Evolutionary conservation across 2,888 invertebrate species (phyloP).

Genomic region (Pogonocherus hispidulus): DNA sequence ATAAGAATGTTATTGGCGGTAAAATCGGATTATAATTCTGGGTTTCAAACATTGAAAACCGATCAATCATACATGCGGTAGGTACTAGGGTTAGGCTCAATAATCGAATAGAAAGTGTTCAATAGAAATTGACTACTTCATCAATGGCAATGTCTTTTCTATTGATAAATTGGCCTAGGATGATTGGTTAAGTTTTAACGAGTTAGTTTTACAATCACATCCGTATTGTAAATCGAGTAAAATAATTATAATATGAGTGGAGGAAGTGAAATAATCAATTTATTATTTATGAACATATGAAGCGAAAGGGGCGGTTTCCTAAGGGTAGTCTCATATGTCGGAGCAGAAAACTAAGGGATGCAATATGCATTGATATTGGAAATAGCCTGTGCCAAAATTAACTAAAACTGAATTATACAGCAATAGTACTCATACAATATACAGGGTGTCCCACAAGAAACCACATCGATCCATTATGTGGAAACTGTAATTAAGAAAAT

Average conservation of each 20-base stretch:
- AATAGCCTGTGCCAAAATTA: too few relatives aligned
- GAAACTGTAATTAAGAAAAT: too few relatives aligned
- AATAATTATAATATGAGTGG: slow-evolving; percentile 13
- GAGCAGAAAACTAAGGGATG: not conserved
- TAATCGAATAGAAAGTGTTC: slow-evolving; percentile 64
- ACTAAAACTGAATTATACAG: too few relatives aligned
- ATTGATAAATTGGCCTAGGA: slow-evolving; percentile 63
- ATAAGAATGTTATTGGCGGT: slow-evolving; percentile 49
- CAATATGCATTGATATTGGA: too few relatives aligned
- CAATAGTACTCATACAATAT: too few relatives aligned
- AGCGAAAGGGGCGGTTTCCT: not conserved
- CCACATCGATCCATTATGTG: too few relatives aligned
- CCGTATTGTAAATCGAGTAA: slow-evolving; percentile 18
- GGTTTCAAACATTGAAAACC: slow-evolving; percentile 59
- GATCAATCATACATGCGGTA: slow-evolving; percentile 61
- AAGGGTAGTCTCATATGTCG: not conserved
- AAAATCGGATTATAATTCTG: slow-evolving; percentile 52
- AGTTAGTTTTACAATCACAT: slow-evolving; percentile 49
- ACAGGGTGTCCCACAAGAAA: too few relatives aligned
- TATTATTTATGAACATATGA: slow-evolving; percentile 11
- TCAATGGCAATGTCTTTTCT: slow-evolving; percentile 57
- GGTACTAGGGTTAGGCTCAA: slow-evolving; percentile 52
- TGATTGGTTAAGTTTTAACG: slow-evolving; percentile 64
- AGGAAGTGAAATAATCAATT: slow-evolving; percentile 5
- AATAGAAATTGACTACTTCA: slow-evolving; percentile 60